These are phyloP conservation scores for Formica aserva DNA, from an alignment of 2,888 invertebrate genomes.

Conservation along the genomic window DNA sequence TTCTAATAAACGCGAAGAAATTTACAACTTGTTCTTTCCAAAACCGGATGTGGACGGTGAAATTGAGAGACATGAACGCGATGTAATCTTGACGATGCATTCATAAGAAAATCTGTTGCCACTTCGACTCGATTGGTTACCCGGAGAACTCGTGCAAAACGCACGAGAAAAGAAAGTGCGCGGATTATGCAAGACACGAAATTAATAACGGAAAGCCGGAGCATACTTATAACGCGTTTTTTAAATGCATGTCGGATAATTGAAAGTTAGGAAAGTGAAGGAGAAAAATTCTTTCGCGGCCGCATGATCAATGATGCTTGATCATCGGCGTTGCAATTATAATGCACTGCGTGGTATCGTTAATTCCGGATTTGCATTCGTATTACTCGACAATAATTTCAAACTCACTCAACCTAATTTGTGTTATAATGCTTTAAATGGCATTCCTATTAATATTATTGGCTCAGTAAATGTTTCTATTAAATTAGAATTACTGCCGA, in stretches of 20 bases:
- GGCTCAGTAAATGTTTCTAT: not conserved
- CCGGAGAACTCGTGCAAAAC: slow-evolving; percentile 35
- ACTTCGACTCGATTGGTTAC: slow-evolving; percentile 38
- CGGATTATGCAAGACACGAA: slow-evolving; percentile 55
- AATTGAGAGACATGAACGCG: slow-evolving; percentile 26
- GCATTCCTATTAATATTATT: slow-evolving; percentile 24
- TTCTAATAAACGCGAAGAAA: not conserved
- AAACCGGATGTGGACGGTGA: not conserved
- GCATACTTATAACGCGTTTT: slow-evolving; percentile 22
- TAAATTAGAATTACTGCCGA: too few species aligned
- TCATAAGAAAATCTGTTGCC: slow-evolving; percentile 26
- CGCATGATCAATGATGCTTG: slow-evolving; percentile 9
- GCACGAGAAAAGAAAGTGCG: slow-evolving; percentile 35
- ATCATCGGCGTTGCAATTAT: slow-evolving; percentile 26
- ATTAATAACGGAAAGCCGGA: slow-evolving; percentile 56
- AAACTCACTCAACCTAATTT: slow-evolving; percentile 23
- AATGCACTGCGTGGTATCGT: not conserved
- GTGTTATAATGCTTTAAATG: not conserved
- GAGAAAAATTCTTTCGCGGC: not conserved
- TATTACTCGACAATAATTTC: not conserved
- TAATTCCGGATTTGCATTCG: slow-evolving; percentile 20
- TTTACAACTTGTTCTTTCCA: not conserved
- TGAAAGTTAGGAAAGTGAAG: slow-evolving; percentile 5
- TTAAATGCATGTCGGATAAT: not conserved
- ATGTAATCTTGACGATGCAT: slow-evolving; percentile 21